Base-by-base conservation (phyloP, 2,888 invertebrate genomes). In the Leucoma salicis region DNA sequence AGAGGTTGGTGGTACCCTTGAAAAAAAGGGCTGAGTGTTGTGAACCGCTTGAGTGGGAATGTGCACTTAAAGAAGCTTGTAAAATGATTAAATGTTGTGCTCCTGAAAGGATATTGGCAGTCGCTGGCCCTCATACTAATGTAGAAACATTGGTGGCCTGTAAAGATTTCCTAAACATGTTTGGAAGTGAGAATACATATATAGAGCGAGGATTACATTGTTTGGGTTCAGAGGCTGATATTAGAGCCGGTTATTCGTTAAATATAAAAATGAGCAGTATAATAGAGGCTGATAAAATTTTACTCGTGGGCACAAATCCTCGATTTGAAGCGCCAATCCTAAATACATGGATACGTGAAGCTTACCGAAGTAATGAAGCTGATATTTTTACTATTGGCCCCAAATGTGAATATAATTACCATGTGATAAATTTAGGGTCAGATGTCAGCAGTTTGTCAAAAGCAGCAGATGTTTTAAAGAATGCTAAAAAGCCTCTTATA, bases 301-400 rank as follows among this genome's bases (percentile, higher is more conserved):
- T 99, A 14, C 87, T 99, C 27, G 92, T 99, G 46, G 99, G 99
- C 33, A 98, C 99, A 1, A 99, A 99, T 90, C 98, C 99, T 1
- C 92, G 99, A 55, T 98, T 96, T 74, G 99, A 99, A 86, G 99
- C 99, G 8, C 98, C 99, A 0, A 89, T 99, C 35, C 90, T 99
- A 35, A 99, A 99, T 77, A 95, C 98, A 0, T 93, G 99, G 73
- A 93, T 99, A 53, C 93, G 99, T 38, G 98, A 99, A 82, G 94
- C 95, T 36, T 99, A 95, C 81, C 91, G 97, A 27, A 94, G 95
- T 68, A 97, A 97, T 70, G 99, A 99, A 74, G 91, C 95, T 53
- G 91, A 94, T 58, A 91, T 99, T 46, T 98, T 94, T 11, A 88
- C 95, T 1, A 92, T 99, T 60, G 99, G 99, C 10, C 94, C 97